A percentile compares a stretch with the other conserved stretches of the same genome.
phyloP scores from a whole-genome alignment of 2,797 vertebrate species.

The Chelon auratus region DNA sequence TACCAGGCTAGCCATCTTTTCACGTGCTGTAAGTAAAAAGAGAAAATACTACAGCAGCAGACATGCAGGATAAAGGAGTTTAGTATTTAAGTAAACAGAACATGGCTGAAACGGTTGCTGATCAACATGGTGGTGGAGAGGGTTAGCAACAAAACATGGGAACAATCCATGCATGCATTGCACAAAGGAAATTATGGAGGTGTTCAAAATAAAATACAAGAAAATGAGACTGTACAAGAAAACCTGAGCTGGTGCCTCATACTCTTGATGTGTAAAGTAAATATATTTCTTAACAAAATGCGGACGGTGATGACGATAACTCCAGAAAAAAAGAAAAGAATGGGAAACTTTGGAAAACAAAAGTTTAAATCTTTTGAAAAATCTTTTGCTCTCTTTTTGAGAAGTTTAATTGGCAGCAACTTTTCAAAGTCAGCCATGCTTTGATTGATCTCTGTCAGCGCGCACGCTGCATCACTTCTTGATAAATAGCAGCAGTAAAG shows the following conservation, averaged over 20 bases:
- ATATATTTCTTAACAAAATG: slow-evolving; percentile 36
- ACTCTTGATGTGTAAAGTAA: slow-evolving; percentile 44
- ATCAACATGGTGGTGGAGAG: background rate
- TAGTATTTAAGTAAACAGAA: background rate
- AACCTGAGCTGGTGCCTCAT: background rate
- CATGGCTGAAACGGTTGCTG: background rate
- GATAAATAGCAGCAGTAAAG: background rate
- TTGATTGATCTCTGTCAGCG: slow-evolving; percentile 28
- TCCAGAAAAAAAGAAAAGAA: background rate
- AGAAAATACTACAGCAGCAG: background rate
- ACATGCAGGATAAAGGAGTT: slow-evolving; percentile 1
- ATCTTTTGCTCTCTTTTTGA: slow-evolving; percentile 15
- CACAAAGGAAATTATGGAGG: background rate
- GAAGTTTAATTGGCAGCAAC: slow-evolving; percentile 43
- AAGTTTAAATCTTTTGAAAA: slow-evolving; percentile 29
- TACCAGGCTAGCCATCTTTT: slow-evolving; percentile 13
- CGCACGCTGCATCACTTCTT: background rate
- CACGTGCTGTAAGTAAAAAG: background rate
- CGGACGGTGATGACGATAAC: slow-evolving; percentile 7
- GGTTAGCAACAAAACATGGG: background rate
- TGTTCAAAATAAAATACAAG: background rate
- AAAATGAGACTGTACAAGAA: background rate
- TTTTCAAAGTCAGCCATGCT: slow-evolving; percentile 10
- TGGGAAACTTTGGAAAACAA: slow-evolving; percentile 5
- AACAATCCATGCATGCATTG: background rate